phyloP scores from a whole-genome alignment of 2,888 invertebrate species.

The Stenchaetothrips biformis region DNA sequence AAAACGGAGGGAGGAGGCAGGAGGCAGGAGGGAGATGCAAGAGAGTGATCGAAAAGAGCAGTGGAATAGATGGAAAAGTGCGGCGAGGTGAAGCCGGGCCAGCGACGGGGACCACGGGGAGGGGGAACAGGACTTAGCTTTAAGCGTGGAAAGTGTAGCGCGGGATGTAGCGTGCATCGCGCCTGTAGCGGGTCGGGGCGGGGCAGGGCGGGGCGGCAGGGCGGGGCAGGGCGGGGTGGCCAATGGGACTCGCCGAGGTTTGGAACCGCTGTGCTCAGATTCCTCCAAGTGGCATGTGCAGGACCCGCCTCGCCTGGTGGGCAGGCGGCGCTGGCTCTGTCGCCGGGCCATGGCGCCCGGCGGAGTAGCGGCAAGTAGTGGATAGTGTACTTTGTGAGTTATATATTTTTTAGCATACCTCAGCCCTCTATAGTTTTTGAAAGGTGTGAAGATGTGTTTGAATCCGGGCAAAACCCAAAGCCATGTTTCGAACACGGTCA shows the following conservation, averaged over 20 bases:
- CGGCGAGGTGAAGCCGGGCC: not conserved
- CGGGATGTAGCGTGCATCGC: not conserved
- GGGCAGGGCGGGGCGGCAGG: not conserved
- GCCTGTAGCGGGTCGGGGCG: not conserved
- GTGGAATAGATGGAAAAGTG: not conserved
- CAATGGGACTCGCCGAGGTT: not conserved
- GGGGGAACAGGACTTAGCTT: constrained; percentile 20
- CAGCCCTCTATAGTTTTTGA: no score
- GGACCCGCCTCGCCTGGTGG: not conserved
- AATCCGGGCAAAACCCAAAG: no score
- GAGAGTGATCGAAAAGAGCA: not conserved
- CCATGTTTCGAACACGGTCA: no score
- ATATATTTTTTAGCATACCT: no score
- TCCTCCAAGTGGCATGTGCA: not conserved
- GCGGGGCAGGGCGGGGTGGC: not conserved
- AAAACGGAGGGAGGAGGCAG: not conserved
- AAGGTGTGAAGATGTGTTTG: no score
- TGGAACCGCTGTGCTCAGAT: not conserved
- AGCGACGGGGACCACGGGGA: not conserved
- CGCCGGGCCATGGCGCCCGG: no score
- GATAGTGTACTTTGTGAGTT: no score
- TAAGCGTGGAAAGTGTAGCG: constrained; percentile 22
- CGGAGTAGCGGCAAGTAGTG: no score
- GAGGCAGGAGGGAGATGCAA: not conserved
- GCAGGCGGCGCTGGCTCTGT: not conserved